Evolutionary conservation across 2,888 invertebrate genomes (phyloP).

Genomic region (Odontocerum albicorne): DNA sequence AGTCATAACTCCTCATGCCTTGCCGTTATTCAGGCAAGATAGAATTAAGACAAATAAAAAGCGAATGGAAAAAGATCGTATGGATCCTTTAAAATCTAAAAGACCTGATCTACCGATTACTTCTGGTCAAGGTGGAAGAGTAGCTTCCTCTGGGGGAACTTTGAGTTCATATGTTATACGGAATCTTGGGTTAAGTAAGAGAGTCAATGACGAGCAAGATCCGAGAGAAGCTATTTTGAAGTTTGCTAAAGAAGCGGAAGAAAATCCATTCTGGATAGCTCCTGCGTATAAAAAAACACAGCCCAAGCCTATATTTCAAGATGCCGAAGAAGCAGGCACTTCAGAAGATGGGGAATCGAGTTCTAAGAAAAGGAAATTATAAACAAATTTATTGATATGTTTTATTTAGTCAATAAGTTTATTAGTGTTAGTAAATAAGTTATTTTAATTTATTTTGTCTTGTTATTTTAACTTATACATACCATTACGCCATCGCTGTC

Average conservation of each 20-base stretch:
- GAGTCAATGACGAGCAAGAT: conserved; percentile 90
- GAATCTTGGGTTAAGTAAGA: conserved; percentile 90
- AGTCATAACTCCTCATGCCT: conserved; percentile 93
- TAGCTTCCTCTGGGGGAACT: conserved; percentile 93
- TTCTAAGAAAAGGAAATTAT: conserved; percentile 56
- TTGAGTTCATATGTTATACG: conserved; percentile 95
- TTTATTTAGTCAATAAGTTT: too few species aligned
- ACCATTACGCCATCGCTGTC: too few species aligned
- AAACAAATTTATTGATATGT: too few species aligned
- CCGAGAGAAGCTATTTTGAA: conserved; percentile 93
- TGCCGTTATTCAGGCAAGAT: conserved; percentile 93
- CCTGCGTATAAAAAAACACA: conserved; percentile 91
- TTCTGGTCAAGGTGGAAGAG: conserved; percentile 89
- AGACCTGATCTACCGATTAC: conserved; percentile 86
- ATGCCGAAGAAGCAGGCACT: conserved; percentile 44
- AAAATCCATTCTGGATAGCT: conserved; percentile 96
- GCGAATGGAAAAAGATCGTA: conserved; percentile 86
- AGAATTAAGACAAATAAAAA: conserved; percentile 86
- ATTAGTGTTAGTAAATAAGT: too few species aligned
- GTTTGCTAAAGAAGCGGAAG: conserved; percentile 92
- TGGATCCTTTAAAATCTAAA: conserved; percentile 82
- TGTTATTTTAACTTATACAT: too few species aligned
- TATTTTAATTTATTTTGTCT: too few species aligned
- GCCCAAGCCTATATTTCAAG: conserved; percentile 78
- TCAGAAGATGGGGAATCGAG: conserved; percentile 55